Evolutionary conservation across 2,888 invertebrate genomes (phyloP).

Genomic region (Keiferia lycopersicella): DNA sequence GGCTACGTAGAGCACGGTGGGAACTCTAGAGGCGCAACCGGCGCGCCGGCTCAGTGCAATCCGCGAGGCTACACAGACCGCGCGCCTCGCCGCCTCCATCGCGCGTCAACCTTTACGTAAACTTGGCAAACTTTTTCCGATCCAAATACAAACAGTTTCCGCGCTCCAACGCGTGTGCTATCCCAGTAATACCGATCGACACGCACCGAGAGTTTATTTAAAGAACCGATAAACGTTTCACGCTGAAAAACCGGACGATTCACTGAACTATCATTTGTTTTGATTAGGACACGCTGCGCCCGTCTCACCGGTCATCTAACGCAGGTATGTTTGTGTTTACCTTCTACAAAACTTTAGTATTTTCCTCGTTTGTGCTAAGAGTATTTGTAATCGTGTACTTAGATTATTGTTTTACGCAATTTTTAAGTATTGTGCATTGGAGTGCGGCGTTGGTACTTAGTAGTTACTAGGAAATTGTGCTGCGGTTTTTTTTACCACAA

Average conservation of each 20-base stretch:
- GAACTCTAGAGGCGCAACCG: neutral
- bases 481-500: conserved; percentile 56
- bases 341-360: conserved; percentile 33
- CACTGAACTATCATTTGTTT: conserved; percentile 64
- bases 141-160: conserved; percentile 28
- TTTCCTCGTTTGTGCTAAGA: conserved; percentile 11
- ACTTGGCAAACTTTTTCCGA: conserved; percentile 59
- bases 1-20: conserved; percentile 16
- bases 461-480: conserved; percentile 46
- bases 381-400: conserved; percentile 23
- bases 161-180: conserved; percentile 47
- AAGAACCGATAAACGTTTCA: conserved; percentile 35
- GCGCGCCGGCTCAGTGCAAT: conserved; percentile 46
- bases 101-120: conserved; percentile 71
- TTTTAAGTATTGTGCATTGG: conserved; percentile 40
- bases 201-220: conserved; percentile 34
- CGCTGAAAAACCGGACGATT: conserved; percentile 45
- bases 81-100: conserved; percentile 59
- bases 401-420: conserved; percentile 26
- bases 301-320: conserved; percentile 57
- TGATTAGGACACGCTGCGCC: conserved; percentile 59
- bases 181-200: conserved; percentile 32
- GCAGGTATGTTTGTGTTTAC: conserved; percentile 59
- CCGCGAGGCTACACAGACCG: conserved; percentile 60
- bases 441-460: conserved; percentile 34